Percentiles rank a stretch among this genome's conserved stretches.
phyloP scores from a whole-genome alignment of 2,113 vertebrate species.

The Macroglossus sobrinus region DNA sequence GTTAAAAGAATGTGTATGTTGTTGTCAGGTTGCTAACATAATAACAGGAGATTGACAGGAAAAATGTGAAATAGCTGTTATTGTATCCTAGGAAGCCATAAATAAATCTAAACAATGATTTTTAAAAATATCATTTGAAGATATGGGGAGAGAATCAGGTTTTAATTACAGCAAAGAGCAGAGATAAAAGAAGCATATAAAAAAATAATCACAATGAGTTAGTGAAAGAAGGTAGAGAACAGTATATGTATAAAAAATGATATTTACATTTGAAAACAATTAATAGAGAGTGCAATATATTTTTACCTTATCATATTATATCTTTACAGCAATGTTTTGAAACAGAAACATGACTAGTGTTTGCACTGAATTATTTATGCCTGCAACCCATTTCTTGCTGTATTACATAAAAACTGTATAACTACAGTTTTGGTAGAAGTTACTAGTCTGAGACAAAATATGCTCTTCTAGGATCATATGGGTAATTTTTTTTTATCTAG shows the following conservation, averaged over 20 bases:
- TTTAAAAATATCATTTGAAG: not conserved
- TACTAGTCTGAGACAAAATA: not conserved
- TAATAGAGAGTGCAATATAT: not conserved
- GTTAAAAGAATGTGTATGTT: not conserved
- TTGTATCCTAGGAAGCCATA: conserved; percentile 20
- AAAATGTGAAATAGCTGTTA: conserved; percentile 29
- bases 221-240: not conserved
- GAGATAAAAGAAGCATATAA: not conserved
- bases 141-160: not conserved
- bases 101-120: conserved; percentile 17
- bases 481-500: not conserved
- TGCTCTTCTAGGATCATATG: not conserved
- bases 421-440: not conserved
- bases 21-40: not conserved
- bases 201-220: not conserved
- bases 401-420: not conserved
- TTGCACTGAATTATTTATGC: not conserved
- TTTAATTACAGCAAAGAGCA: not conserved
- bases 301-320: not conserved
- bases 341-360: not conserved
- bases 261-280: not conserved
- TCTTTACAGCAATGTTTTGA: not conserved
- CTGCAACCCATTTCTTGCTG: not conserved
- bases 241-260: not conserved
- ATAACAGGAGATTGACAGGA: not conserved